Base-by-base conservation (phyloP, 2,888 invertebrate genomes). In the Parelbella ahira region DNA sequence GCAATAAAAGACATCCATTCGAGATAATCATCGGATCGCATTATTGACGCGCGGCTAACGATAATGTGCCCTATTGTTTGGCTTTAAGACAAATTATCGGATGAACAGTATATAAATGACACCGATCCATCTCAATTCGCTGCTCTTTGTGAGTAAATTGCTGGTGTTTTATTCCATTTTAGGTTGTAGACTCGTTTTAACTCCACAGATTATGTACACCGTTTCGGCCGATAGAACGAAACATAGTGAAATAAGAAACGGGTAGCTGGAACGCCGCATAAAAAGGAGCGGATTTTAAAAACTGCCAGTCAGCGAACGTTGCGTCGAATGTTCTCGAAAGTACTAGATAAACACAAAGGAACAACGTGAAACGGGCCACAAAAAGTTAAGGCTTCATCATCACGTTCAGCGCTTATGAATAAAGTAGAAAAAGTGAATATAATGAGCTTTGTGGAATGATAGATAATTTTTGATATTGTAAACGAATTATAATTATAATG, bases 111-210 rank as follows among this genome's bases (percentile, higher is more conserved):
- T 13, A 24, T 18, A 39, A 48, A 44, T 47, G 37, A 18, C 19
- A 28, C 7, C 37, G 18, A 48, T 50, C 45, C 20, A 33, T 50
- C 49, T 45, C 47, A 50, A 50, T 50, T 48, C 44, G 28, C 41
- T 11, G 21, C 29, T 33, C 47, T 45, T 50, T 50, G 49, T 48
- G 37, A 44, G 42, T 27, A 37, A 50, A 50, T 37, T 19, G 49
- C 37, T 24, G 43, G 46, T 44, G 23, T 42, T 42, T 18, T 42
- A 42, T 42, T 42, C 11, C 8, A 34, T 11, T 33, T 41, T 41
- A 33, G 25, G 33, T 33, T 41, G 39, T 19, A 19, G 32, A 12
- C 11, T 15, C 29, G 18, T 32, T 41, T 33, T 13, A 41, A 25
- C 11, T 30, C 25, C 32, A 30, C 12, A 12, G 32, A 30, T 39